phyloP scores from a whole-genome alignment of 2,888 invertebrate genomes.

The Diplolepis rosae region DNA sequence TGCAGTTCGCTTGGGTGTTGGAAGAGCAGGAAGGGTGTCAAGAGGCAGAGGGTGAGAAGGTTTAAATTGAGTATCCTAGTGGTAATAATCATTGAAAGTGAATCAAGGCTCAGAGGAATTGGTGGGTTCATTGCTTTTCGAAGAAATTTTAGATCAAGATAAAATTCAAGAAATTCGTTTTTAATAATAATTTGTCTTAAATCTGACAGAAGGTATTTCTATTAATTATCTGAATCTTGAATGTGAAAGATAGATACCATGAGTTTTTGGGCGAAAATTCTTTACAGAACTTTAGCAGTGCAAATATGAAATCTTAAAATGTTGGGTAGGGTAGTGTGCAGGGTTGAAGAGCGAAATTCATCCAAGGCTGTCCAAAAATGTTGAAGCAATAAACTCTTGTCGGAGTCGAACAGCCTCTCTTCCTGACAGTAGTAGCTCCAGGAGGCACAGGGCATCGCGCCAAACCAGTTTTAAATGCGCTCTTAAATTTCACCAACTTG shows the following conservation, averaged over 20 bases:
- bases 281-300: not conserved
- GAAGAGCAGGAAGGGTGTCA: constrained; percentile 35
- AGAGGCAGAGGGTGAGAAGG: constrained; percentile 43
- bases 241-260: not conserved
- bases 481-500: constrained; percentile 72
- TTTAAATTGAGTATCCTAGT: constrained; percentile 68
- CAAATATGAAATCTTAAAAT: constrained; percentile 46
- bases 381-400: constrained; percentile 72
- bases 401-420: constrained; percentile 68
- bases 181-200: constrained; percentile 54
- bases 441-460: constrained; percentile 71
- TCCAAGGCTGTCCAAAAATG: constrained; percentile 71
- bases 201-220: not conserved
- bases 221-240: not conserved
- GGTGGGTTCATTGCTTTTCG: constrained; percentile 51
- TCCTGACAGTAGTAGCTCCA: constrained; percentile 63
- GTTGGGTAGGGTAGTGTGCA: constrained; percentile 45
- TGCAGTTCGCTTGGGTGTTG: constrained; percentile 14
- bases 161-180: constrained; percentile 64
- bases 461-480: constrained; percentile 74
- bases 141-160: constrained; percentile 60
- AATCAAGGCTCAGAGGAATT: constrained; percentile 54
- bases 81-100: constrained; percentile 70
- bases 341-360: constrained; percentile 67
- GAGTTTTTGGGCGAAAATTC: not conserved